Evolutionary conservation across 2,113 vertebrate genomes (phyloP).

Genomic region (Callionymus lyra): DNA sequence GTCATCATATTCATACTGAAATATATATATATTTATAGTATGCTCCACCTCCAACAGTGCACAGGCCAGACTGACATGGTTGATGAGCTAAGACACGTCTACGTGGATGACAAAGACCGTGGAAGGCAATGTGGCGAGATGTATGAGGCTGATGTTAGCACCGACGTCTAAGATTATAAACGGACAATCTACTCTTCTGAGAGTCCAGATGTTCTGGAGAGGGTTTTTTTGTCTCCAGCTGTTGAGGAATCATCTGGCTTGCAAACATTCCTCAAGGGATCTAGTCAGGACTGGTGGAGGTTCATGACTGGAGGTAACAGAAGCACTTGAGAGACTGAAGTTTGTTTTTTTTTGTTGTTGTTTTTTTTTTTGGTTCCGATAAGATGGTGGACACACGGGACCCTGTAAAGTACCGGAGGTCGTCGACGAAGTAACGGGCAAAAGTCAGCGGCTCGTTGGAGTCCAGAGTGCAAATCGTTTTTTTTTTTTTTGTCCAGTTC

Average conservation of each 20-base stretch:
- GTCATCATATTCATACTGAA: slow-evolving; percentile 30
- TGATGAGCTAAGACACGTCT: slow-evolving; percentile 18
- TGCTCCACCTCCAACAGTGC: slow-evolving; percentile 36
- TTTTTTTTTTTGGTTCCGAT: background rate
- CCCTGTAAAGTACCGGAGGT: slow-evolving; percentile 47
- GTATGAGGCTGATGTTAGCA: no score
- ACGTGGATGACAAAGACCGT: slow-evolving; percentile 30
- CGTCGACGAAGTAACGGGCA: background rate
- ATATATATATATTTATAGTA: slow-evolving; percentile 32
- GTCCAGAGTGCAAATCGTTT: background rate
- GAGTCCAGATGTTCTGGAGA: no score
- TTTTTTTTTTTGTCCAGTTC: slow-evolving; percentile 13
- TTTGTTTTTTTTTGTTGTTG: no score
- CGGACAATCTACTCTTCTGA: no score
- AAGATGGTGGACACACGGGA: slow-evolving; percentile 15
- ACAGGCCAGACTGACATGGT: slow-evolving; percentile 35
- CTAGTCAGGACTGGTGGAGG: no score
- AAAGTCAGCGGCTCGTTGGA: background rate
- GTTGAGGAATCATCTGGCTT: no score
- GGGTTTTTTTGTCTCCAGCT: no score
- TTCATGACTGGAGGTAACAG: no score
- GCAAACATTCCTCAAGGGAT: no score
- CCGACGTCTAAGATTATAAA: no score
- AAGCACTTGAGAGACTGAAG: no score
- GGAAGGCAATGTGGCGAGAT: slow-evolving; percentile 42